phyloP scores from a whole-genome alignment of 2,797 vertebrate genomes.

The Chaunax sp. region DNA sequence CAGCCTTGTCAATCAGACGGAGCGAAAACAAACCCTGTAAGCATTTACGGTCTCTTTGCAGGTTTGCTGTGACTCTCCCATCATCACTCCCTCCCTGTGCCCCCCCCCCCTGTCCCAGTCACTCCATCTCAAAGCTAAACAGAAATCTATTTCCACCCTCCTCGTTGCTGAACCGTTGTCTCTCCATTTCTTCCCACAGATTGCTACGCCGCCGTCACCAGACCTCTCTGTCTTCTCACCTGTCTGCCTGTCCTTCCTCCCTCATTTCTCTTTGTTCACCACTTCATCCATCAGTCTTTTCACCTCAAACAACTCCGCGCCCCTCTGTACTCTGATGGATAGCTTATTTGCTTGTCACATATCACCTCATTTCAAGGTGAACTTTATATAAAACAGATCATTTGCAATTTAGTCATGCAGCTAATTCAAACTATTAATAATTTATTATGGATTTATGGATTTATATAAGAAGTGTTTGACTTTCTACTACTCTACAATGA shows the following conservation, averaged over 20 bases:
- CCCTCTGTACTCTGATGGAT: constrained; percentile 45
- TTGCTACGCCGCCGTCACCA: constrained; percentile 57
- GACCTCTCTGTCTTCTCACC: constrained; percentile 67
- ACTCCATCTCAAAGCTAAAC: constrained; percentile 63
- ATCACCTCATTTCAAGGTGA: constrained; percentile 60
- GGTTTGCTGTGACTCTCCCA: constrained; percentile 38
- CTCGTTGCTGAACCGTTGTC: constrained; percentile 45
- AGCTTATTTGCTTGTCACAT: constrained; percentile 18
- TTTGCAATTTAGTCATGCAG: constrained; percentile 34
- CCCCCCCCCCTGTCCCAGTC: constrained; percentile 19
- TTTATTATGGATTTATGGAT: constrained; percentile 40
- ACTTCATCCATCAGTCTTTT: constrained; percentile 69
- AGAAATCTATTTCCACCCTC: constrained; percentile 43
- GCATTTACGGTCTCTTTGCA: constrained; percentile 48
- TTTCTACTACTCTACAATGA: constrained; percentile 9
- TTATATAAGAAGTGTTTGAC: constrained; percentile 14
- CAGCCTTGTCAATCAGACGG: constrained; percentile 71
- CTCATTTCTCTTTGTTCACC: constrained; percentile 65
- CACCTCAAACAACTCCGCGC: constrained; percentile 53
- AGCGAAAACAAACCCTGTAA: constrained; percentile 65
- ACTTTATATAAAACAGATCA: constrained; percentile 39
- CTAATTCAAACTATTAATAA: constrained; percentile 50
- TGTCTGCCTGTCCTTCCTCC: constrained; percentile 47
- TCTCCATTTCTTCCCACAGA: constrained; percentile 48
- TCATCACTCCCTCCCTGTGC: constrained; percentile 44